phyloP scores from a whole-genome alignment of 2,888 invertebrate species.

The Fragum fragum region DNA sequence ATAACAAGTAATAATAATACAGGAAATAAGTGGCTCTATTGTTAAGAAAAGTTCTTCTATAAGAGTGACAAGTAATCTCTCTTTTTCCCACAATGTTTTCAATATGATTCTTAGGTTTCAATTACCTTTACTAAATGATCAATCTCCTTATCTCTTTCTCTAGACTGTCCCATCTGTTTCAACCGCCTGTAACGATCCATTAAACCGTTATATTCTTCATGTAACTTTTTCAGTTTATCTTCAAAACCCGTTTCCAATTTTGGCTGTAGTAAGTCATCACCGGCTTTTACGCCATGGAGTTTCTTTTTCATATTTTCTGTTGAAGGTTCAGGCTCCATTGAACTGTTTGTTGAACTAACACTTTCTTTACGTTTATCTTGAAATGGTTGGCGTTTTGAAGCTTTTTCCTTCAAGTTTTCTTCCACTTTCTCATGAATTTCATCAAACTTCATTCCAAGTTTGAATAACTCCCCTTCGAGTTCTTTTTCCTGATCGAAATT shows the following conservation, averaged over 20 bases:
- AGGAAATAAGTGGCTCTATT: too few species aligned
- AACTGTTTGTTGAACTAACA: constrained; percentile 52
- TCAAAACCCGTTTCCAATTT: constrained; percentile 69
- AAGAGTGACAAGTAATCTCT: constrained; percentile 4
- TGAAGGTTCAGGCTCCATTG: constrained; percentile 56
- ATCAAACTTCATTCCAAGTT: constrained; percentile 85
- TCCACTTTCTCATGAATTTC: constrained; percentile 83
- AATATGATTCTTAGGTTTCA: too few species aligned
- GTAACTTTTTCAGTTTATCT: constrained; percentile 74
- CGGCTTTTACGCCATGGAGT: constrained; percentile 67
- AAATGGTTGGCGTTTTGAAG: constrained; percentile 78
- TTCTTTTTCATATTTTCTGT: constrained; percentile 74
- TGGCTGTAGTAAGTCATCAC: constrained; percentile 71
- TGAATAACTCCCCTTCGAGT: constrained; percentile 83
- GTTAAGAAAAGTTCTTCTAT: too few species aligned
- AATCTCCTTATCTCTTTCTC: constrained; percentile 81
- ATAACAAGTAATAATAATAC: not conserved
- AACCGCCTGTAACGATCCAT: constrained; percentile 83
- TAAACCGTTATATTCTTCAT: constrained; percentile 82
- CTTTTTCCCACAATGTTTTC: constrained; percentile 4
- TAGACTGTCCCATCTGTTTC: constrained; percentile 81
- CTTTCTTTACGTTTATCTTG: constrained; percentile 68
- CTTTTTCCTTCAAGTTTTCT: constrained; percentile 76
- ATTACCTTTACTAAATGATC: constrained; percentile 82
- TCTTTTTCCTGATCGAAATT: constrained; percentile 84